Conservation (phyloP, 1,140 invertebrate genomes). For the Zaprionus nigranus region DNA sequence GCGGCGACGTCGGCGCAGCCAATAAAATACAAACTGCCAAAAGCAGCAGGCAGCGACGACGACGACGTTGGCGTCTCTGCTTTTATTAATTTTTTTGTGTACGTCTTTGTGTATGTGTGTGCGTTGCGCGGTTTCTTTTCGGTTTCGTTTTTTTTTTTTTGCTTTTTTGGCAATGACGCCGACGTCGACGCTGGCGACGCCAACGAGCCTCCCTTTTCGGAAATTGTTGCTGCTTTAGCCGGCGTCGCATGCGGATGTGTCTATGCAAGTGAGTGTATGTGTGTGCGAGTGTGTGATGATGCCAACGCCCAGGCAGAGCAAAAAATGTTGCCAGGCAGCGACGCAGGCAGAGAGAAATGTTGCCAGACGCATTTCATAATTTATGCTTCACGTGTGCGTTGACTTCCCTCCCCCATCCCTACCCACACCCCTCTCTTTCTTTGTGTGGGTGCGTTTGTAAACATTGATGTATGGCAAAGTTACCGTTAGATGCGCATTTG, state of each 20-base stretch:
- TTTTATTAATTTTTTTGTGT: neutral
- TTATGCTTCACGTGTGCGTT: constrained; percentile 47
- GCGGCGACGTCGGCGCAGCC: constrained; percentile 19
- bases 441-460: constrained; percentile 29
- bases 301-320: constrained; percentile 9
- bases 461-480: constrained; percentile 7
- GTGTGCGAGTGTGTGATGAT: neutral
- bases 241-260: constrained; percentile 35
- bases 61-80: constrained; percentile 9
- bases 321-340: constrained; percentile 55
- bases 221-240: constrained; percentile 32
- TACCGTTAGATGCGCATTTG: constrained; percentile 4
- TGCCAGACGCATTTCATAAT: constrained; percentile 77
- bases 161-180: constrained; percentile 32
- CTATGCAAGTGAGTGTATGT: neutral
- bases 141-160: constrained; percentile 28
- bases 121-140: constrained; percentile 34
- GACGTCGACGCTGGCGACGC: constrained; percentile 34
- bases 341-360: constrained; percentile 19
- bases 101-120: constrained; percentile 11
- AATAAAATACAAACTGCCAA: constrained; percentile 46
- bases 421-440: neutral
- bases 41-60: constrained; percentile 18
- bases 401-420: neutral
- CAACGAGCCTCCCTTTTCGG: constrained; percentile 71